A percentile compares a stretch with the other conserved stretches of the same genome.
Conservation (phyloP, 2,113 vertebrate genomes). For the Tautogolabrus adspersus region DNA sequence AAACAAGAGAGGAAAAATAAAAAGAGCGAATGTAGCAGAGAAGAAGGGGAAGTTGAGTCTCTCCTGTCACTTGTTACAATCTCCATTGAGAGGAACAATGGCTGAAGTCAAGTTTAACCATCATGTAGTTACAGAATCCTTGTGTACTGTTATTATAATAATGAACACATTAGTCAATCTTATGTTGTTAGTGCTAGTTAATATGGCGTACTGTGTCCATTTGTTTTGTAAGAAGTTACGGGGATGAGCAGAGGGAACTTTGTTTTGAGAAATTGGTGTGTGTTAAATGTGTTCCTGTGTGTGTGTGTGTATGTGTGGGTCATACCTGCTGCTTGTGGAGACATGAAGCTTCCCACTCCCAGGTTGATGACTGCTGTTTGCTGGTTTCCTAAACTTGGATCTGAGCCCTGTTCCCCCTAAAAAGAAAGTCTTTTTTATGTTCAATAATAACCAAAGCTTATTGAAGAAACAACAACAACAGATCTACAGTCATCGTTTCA, state of each 20-base stretch:
- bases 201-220: conserved; percentile 9
- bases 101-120: conserved; percentile 47
- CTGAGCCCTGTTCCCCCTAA: conserved; percentile 91
- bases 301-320: conserved; percentile 9
- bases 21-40: conserved; percentile 82
- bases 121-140: conserved; percentile 48
- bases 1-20: conserved; percentile 70
- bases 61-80: conserved; percentile 80
- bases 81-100: conserved; percentile 55
- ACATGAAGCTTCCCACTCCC: conserved; percentile 93
- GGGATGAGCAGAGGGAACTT: conserved; percentile 20
- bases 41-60: conserved; percentile 84
- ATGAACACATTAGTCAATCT: conserved; percentile 53
- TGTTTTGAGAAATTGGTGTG: neutral
- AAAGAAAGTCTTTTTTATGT: conserved; percentile 43
- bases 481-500: no score
- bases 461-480: neutral
- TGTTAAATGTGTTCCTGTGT: conserved; percentile 11
- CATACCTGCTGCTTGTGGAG: conserved; percentile 89
- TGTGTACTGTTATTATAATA: conserved; percentile 39
- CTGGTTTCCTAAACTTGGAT: conserved; percentile 91
- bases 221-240: conserved; percentile 35
- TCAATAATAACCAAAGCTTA: neutral
- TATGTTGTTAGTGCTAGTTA: conserved; percentile 55
- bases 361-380: conserved; percentile 96